phyloP scores from a whole-genome alignment of 1,140 invertebrate genomes.

The Forficula auricularia region DNA sequence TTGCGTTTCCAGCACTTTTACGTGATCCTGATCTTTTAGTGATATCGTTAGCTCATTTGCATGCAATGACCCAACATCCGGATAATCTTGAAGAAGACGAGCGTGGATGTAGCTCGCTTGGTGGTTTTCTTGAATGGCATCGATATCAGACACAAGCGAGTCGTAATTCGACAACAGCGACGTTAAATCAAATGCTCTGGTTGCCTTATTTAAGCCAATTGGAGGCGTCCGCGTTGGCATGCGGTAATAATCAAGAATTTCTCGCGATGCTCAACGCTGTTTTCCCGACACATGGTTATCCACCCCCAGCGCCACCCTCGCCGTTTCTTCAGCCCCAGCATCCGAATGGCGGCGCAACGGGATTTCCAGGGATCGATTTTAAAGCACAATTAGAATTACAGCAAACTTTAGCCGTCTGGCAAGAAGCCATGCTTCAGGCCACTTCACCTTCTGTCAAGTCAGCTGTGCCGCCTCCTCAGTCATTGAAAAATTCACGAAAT shows the following conservation, averaged over 20 bases:
- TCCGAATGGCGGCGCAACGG: background rate
- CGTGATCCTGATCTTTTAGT: conserved; percentile 61
- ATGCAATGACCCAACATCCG: conserved; percentile 38
- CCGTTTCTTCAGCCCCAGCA: background rate
- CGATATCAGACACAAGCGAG: conserved; percentile 5
- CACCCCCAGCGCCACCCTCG: background rate
- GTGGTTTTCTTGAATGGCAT: conserved; percentile 7
- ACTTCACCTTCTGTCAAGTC: background rate
- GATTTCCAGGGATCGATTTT: conserved; percentile 29
- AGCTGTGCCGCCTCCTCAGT: conserved; percentile 1
- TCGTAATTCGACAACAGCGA: conserved; percentile 34
- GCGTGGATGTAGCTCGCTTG: conserved; percentile 2
- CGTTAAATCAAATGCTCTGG: conserved; percentile 51
- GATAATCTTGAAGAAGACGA: conserved; percentile 4
- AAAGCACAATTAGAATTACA: conserved; percentile 36
- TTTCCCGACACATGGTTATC: conserved; percentile 5
- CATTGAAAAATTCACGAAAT: conserved; percentile 6
- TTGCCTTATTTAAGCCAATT: conserved; percentile 46
- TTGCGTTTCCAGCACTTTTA: conserved; percentile 47
- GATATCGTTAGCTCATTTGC: conserved; percentile 54
- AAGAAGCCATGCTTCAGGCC: conserved; percentile 34
- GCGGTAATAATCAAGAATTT: conserved; percentile 27
- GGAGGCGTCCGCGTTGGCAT: conserved; percentile 22
- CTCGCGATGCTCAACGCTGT: conserved; percentile 23
- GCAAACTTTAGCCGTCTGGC: conserved; percentile 38